Conservation (phyloP, 2,797 vertebrate species). For the Chromis chromis region DNA sequence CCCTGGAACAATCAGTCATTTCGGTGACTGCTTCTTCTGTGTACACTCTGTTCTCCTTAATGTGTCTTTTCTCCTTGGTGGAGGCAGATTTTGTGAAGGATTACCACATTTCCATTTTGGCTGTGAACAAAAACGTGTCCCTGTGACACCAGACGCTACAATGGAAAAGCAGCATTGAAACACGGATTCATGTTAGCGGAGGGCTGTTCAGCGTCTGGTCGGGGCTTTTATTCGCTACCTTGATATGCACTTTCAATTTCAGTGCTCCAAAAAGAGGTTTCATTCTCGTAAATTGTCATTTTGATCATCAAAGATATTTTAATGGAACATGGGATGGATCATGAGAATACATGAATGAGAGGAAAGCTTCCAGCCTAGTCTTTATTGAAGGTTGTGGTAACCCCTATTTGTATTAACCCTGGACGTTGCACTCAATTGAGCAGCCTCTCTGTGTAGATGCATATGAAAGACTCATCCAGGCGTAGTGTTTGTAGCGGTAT, state of each 20-base stretch:
- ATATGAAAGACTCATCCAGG: background rate
- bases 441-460: background rate
- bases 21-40: background rate
- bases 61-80: slow-evolving; percentile 45
- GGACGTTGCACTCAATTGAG: no score
- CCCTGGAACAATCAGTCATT: slow-evolving; percentile 23
- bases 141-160: slow-evolving; percentile 4
- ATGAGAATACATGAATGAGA: background rate
- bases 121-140: slow-evolving; percentile 24
- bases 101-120: slow-evolving; percentile 26
- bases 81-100: slow-evolving; percentile 45
- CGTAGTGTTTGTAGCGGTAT: background rate
- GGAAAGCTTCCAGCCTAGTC: background rate
- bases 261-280: background rate
- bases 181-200: background rate
- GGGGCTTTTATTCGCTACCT: background rate
- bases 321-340: background rate
- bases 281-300: background rate
- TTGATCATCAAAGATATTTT: background rate
- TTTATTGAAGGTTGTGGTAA: background rate
- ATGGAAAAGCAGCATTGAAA: slow-evolving; percentile 22
- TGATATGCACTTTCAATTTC: slow-evolving; percentile 6
- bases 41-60: slow-evolving; percentile 26
- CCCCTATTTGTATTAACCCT: no score
- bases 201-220: background rate